Conservation (phyloP, 1,140 invertebrate species). For the Steinernema khuongi region DNA sequence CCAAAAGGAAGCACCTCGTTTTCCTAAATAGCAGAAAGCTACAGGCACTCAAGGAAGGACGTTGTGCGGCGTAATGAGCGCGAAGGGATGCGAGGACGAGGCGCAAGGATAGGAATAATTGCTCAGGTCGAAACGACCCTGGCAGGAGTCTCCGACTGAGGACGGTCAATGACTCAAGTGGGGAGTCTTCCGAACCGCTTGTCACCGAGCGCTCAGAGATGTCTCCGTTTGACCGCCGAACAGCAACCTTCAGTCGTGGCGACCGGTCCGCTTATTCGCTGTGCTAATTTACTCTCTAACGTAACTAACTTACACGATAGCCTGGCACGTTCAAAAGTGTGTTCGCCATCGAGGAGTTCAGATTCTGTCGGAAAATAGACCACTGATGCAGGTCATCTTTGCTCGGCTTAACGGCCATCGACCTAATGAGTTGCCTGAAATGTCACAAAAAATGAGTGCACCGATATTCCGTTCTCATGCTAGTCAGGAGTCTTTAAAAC, state of each 20-base stretch:
- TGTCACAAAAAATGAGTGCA: background rate
- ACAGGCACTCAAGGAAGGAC: background rate
- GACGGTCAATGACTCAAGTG: background rate
- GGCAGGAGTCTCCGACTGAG: background rate
- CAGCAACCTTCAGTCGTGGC: background rate
- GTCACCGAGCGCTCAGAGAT: background rate
- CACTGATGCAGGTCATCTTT: conserved; percentile 3
- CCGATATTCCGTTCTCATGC: background rate
- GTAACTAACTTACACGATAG: background rate
- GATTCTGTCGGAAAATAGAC: conserved; percentile 8
- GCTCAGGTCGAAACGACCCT: background rate
- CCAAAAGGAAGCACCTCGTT: conserved; percentile 20
- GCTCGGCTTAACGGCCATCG: background rate
- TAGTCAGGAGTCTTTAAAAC: background rate
- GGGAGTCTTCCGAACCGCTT: background rate
- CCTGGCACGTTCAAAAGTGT: background rate
- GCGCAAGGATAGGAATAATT: conserved; percentile 10
- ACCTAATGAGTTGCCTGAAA: background rate
- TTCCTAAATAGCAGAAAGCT: conserved; percentile 19
- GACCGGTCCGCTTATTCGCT: background rate
- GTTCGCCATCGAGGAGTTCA: conserved; percentile 5
- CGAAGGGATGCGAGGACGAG: conserved; percentile 4
- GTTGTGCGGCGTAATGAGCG: conserved; percentile 19
- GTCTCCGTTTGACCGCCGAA: background rate
- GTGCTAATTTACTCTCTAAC: background rate